A percentile compares a stretch with the other conserved stretches of the same genome.
Evolutionary conservation across 2,113 vertebrate genomes (phyloP).

Genomic region (Cyprichromis sp.): DNA sequence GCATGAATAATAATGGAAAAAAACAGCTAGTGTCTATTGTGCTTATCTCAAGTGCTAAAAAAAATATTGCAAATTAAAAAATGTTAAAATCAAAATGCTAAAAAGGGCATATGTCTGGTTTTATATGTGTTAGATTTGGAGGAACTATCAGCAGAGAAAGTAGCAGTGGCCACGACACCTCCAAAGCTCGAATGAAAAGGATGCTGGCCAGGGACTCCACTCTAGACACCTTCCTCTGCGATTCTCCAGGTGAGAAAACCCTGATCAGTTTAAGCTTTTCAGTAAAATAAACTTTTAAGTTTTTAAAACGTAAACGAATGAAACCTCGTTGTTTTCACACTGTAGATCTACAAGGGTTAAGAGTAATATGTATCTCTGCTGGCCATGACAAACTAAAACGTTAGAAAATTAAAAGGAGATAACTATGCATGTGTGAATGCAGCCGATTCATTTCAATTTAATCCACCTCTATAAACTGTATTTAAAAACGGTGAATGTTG

Average conservation of each 20-base stretch:
- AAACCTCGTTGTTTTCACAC: background rate
- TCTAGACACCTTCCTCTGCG: slow-evolving; percentile 84
- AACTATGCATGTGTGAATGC: background rate
- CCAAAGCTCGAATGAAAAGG: slow-evolving; percentile 68
- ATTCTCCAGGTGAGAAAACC: slow-evolving; percentile 75
- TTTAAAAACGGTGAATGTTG: background rate
- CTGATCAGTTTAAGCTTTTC: background rate
- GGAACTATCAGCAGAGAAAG: slow-evolving; percentile 30
- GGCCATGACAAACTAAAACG: background rate
- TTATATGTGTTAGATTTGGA: background rate
- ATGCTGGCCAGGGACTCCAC: slow-evolving; percentile 80
- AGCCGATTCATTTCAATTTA: background rate
- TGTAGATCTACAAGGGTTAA: background rate
- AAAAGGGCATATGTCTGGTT: background rate
- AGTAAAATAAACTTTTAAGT: background rate
- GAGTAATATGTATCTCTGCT: background rate
- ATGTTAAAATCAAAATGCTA: background rate
- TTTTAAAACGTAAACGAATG: accelerated
- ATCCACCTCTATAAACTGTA: background rate
- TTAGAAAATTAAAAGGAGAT: background rate
- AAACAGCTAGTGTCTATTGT: background rate
- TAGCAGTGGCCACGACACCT: background rate
- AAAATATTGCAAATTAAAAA: background rate
- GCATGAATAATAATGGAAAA: background rate
- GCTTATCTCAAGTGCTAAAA: background rate